phyloP scores from a whole-genome alignment of 2,797 vertebrate genomes.

The Acomys russatus region DNA sequence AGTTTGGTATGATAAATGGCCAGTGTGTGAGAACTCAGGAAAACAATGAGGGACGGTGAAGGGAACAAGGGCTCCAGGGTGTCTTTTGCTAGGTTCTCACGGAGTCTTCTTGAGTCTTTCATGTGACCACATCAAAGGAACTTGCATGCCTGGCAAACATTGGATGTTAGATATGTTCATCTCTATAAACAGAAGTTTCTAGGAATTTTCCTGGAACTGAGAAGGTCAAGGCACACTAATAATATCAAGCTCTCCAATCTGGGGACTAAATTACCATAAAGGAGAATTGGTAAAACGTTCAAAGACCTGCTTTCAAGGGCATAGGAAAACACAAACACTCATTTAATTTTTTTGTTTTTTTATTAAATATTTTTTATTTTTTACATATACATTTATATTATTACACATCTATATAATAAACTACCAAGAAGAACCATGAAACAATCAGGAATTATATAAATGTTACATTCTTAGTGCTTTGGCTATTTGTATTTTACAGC shows the following conservation, averaged over 20 bases:
- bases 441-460: too few relatives aligned
- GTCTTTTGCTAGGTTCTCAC: conserved; percentile 46
- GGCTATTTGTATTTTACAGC: too few relatives aligned
- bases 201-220: conserved; percentile 42
- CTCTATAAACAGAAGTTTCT: conserved; percentile 50
- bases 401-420: too few relatives aligned
- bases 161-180: conserved; percentile 68
- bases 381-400: too few relatives aligned
- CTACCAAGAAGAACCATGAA: too few relatives aligned
- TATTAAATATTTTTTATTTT: too few relatives aligned
- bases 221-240: conserved; percentile 12
- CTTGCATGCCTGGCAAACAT: conserved; percentile 52
- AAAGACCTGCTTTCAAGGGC: background rate
- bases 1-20: conserved; percentile 49
- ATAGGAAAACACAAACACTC: background rate
- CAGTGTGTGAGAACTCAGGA: background rate
- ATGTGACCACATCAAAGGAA: conserved; percentile 73
- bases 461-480: too few relatives aligned
- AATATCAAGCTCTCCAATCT: conserved; percentile 22
- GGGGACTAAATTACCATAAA: background rate
- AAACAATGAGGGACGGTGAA: conserved; percentile 49
- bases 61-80: conserved; percentile 60
- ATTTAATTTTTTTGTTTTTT: too few relatives aligned
- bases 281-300: background rate
- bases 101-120: conserved; percentile 64